These are phyloP conservation scores for Balanococcus diminutus DNA, from an alignment of 2,888 invertebrate genomes.

Conservation along the genomic window DNA sequence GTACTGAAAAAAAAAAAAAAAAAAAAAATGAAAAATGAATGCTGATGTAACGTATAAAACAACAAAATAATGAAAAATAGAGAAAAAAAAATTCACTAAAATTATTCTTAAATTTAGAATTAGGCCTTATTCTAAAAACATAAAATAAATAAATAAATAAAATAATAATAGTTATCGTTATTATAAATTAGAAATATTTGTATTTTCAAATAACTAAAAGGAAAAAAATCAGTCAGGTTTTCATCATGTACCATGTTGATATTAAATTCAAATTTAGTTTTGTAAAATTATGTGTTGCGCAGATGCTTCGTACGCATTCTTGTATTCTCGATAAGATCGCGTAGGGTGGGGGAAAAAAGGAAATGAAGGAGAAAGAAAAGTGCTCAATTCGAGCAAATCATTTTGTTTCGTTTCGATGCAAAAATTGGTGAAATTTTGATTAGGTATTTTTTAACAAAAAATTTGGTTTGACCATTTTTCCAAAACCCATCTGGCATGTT, in stretches of 20 bases:
- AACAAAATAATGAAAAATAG: conserved; percentile 33
- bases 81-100: conserved; percentile 32
- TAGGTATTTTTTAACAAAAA: too few relatives aligned
- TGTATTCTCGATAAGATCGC: not conserved
- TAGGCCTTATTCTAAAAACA: conserved; percentile 41
- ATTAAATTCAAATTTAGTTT: conserved; percentile 36
- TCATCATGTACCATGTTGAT: conserved; percentile 54
- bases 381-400: not conserved
- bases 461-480: too few relatives aligned
- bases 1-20: too few relatives aligned
- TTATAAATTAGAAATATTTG: conserved; percentile 11
- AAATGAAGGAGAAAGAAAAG: not conserved
- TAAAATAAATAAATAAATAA: conserved; percentile 2
- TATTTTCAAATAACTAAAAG: conserved; percentile 40
- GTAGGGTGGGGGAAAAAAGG: not conserved
- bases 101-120: conserved; percentile 27
- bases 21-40: too few relatives aligned
- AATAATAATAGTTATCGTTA: not conserved
- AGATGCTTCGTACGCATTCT: not conserved
- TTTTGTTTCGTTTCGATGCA: too few relatives aligned
- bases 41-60: conserved; percentile 30
- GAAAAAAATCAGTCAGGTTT: conserved; percentile 53
- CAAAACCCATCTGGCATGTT: too few relatives aligned
- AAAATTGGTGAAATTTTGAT: too few relatives aligned
- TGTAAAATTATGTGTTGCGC: not conserved